phyloP scores from a whole-genome alignment of 53 echinoderm and acorn worm genomes.

The Crossaster papposus region DNA sequence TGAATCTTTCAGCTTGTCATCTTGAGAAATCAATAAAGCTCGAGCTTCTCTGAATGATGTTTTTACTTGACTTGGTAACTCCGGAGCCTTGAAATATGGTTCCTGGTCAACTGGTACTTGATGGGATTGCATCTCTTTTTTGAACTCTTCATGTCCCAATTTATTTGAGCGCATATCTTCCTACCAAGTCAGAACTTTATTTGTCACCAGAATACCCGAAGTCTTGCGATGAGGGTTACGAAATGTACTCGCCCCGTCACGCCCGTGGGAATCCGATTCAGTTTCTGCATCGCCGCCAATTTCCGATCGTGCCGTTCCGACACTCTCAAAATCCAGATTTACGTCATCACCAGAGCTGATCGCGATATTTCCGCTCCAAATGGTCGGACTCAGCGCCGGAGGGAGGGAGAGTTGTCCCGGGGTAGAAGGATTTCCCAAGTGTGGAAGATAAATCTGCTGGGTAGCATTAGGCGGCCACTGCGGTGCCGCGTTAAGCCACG shows the following conservation, averaged over 20 bases:
- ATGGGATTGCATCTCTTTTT: not conserved
- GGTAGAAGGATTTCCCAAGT: not conserved
- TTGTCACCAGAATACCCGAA: not conserved
- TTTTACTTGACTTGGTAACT: constrained; percentile 10
- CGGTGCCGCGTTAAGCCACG: no score
- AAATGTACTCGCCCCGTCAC: no score
- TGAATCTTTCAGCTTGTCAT: constrained; percentile 9
- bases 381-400: not conserved
- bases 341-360: not conserved
- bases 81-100: constrained; percentile 13
- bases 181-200: not conserved
- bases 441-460: not conserved
- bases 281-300: not conserved
- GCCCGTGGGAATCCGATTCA: constrained; percentile 1
- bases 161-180: constrained; percentile 1
- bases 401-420: not conserved
- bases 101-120: no score
- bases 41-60: constrained; percentile 23
- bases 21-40: constrained; percentile 1
- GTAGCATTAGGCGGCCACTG: no score
- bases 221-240: no score
- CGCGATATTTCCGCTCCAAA: no score
- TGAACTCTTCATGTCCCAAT: constrained; percentile 1
- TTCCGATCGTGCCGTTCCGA: not conserved
- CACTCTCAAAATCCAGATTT: not conserved